A percentile compares a stretch with the other conserved stretches of the same genome.
These are phyloP conservation scores for Myripristis murdjan DNA, from an alignment of 2,797 vertebrate species.

Conservation along the genomic window DNA sequence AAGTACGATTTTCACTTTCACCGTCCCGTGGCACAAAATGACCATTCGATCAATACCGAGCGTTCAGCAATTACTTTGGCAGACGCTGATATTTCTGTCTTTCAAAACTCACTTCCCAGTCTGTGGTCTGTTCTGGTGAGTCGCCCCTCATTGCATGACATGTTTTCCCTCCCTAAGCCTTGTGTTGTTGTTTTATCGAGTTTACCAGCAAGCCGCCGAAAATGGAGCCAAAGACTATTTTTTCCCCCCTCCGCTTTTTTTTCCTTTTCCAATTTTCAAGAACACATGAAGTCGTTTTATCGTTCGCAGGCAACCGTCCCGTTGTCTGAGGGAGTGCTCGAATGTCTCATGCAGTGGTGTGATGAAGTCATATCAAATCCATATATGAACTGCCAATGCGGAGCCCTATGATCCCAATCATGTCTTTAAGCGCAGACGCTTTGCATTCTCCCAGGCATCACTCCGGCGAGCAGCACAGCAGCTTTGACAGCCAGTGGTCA, in stretches of 20 bases:
- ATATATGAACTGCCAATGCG: constrained; percentile 50
- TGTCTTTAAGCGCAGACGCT: constrained; percentile 36
- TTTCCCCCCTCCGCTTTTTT: too few relatives aligned
- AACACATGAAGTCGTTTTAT: not conserved
- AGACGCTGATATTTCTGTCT: too few relatives aligned
- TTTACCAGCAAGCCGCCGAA: not conserved
- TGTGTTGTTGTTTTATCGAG: constrained; percentile 20
- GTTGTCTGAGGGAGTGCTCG: too few relatives aligned
- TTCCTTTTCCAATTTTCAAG: not conserved
- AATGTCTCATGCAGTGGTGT: too few relatives aligned
- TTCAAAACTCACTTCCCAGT: too few relatives aligned
- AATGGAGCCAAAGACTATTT: constrained; percentile 2
- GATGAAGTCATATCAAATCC: constrained; percentile 46
- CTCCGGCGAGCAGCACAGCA: constrained; percentile 18
- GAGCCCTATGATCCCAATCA: constrained; percentile 29
- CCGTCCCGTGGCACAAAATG: too few relatives aligned
- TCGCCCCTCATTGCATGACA: constrained; percentile 5
- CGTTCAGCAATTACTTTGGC: too few relatives aligned
- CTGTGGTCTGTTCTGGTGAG: constrained; percentile 20
- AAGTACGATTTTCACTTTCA: too few relatives aligned
- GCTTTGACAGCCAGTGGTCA: constrained; percentile 53
- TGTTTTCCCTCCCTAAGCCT: constrained; percentile 33
- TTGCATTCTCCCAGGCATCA: constrained; percentile 43
- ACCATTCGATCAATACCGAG: too few relatives aligned
- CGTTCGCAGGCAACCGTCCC: constrained; percentile 6